Conservation (phyloP, 2,888 invertebrate genomes). For the Lacanobia oleracea region DNA sequence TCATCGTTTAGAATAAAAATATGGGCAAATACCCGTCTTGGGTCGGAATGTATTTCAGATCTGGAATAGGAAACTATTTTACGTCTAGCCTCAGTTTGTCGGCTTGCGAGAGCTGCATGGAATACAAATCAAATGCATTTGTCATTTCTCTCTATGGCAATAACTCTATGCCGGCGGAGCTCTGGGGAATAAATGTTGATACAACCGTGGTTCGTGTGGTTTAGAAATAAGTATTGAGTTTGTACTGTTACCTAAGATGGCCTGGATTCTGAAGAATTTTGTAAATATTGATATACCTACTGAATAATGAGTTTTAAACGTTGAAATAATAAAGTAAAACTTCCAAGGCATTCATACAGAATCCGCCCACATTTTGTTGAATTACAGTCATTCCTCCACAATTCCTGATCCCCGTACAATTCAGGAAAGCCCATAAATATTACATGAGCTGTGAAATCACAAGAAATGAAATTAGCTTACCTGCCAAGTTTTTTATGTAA, state of each 20-base stretch:
- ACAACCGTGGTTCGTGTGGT: conserved; percentile 15
- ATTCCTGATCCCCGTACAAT: conserved; percentile 11
- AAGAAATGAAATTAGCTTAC: conserved; percentile 56
- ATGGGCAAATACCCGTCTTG: conserved; percentile 18
- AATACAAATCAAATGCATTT: conserved; percentile 72
- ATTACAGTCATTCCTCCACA: not conserved
- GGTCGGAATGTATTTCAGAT: conserved; percentile 4
- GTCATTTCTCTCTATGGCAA: conserved; percentile 61
- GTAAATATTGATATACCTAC: no score
- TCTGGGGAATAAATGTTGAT: conserved; percentile 36
- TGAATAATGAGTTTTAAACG: no score
- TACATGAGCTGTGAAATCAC: conserved; percentile 57
- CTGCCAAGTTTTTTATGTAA: conserved; percentile 59
- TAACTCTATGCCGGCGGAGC: conserved; percentile 28
- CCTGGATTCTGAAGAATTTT: no score
- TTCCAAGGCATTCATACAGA: not conserved
- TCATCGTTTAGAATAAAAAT: conserved; percentile 34
- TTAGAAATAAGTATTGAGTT: conserved; percentile 21
- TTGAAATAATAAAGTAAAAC: not conserved
- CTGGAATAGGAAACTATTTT: conserved; percentile 23
- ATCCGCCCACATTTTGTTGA: not conserved
- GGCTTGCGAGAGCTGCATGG: conserved; percentile 46
- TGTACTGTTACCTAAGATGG: not conserved
- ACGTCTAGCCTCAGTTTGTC: conserved; percentile 38
- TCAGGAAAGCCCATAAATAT: conserved; percentile 44